phyloP scores from a whole-genome alignment of 2,797 vertebrate species.

The Danio aesculapii region DNA sequence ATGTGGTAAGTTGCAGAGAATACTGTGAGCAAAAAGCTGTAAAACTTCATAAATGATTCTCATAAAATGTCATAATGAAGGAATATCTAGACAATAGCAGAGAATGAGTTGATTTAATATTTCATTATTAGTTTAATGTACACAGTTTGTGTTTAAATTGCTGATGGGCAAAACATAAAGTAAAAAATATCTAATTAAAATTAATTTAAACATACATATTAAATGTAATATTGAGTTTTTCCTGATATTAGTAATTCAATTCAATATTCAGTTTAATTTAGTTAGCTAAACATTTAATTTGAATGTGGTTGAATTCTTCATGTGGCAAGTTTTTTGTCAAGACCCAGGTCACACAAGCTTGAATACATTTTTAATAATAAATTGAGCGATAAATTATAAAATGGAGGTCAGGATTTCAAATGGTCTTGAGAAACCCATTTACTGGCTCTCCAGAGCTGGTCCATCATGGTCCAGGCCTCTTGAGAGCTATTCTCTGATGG shows the following conservation, averaged over 20 bases:
- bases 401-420: not conserved
- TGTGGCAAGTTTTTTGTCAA: not conserved
- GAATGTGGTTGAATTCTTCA: not conserved
- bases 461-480: not conserved
- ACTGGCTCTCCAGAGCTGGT: not conserved
- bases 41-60: no score
- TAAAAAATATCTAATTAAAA: no score
- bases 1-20: no score
- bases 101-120: no score
- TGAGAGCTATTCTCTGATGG: slow-evolving; percentile 8
- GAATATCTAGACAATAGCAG: no score
- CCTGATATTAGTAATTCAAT: not conserved
- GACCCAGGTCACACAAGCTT: not conserved
- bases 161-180: no score
- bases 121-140: no score
- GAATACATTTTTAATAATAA: slow-evolving; percentile 24
- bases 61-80: no score
- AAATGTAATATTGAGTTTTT: not conserved
- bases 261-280: not conserved
- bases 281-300: not conserved
- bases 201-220: not conserved
- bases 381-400: slow-evolving; percentile 7
- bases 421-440: slow-evolving; percentile 7
- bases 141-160: no score
- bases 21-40: no score